Evolutionary conservation across 2,888 invertebrate species (phyloP), one percentile per base, ranked within the genome.

Genomic region (Limnephilus marmoratus): DNA sequence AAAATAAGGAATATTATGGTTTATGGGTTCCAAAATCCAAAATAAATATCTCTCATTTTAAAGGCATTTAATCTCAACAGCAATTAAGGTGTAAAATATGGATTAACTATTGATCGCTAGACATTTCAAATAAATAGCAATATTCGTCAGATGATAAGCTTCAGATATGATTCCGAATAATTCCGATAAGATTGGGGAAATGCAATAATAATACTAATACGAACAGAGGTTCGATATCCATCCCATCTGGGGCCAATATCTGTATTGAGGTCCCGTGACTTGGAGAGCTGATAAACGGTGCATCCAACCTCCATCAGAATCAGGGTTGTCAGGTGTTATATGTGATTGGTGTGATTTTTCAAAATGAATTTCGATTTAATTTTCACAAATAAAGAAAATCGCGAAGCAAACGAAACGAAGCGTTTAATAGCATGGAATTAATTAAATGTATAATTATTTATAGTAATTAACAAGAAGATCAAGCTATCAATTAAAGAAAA

Each of bases 161-260:
- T 15, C 31, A 82, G 18, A 18, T 82, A 82, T 18, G 13, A 34
- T 82, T 34, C 82, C 34, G 82, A 13, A 82, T 34, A 82, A 31
- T 82, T 68, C 82, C 82, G 82, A 82, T 82, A 34, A 82, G 31
- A 82, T 82, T 82, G 82, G 31, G 31, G 82, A 82, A 82, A 82
- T 82, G 34, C 82, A 82, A 82, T 82, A 68, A 68, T 68, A 68
- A 68, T 68, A 68, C 4, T 68, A n/a, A 68, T 9, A 68, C 68
- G 68, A n/a, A 24, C n/a, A 68, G 24, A 24, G 9, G 68, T 68
- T 68, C n/a, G 18, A 68, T 68, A 68, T 68, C 68, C 24, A 24
- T 68, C 68, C 68, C 68, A n/a, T 24, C 68, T 68, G 68, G 24
- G 2, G 68, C 68, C 68, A 68, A 68, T 24, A 68, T 68, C 68